A percentile compares a stretch with the other conserved stretches of the same genome.
Conservation (phyloP, 1,140 invertebrate species). For the Lordiphosa collinella region DNA sequence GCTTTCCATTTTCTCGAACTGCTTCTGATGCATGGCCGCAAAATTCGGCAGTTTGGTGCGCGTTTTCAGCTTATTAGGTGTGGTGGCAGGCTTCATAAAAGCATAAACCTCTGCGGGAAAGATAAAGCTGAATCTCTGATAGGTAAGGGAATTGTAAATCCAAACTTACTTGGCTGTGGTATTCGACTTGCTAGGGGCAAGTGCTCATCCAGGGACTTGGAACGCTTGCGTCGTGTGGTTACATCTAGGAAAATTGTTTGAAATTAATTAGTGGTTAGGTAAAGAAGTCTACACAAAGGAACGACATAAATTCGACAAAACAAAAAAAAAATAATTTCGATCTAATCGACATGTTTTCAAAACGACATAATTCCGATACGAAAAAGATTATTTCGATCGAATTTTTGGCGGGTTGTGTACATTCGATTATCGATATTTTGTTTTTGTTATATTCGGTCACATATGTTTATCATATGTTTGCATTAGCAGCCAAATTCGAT, state of each 20-base stretch:
- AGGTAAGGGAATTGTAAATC: no score
- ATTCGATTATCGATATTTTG: no score
- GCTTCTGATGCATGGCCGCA: constrained; percentile 83
- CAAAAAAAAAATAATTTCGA: no score
- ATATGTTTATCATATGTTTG: no score
- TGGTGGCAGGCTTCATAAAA: not conserved
- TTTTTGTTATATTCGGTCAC: no score
- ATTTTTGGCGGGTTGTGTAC: no score
- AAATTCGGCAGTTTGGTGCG: constrained; percentile 84
- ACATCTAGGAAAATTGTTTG: constrained; percentile 34
- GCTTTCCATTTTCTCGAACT: constrained; percentile 84
- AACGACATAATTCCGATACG: no score
- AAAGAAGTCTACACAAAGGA: no score
- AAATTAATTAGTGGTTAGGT: not conserved
- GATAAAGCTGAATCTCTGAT: not conserved
- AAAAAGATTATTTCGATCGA: no score
- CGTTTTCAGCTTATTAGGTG: constrained; percentile 33
- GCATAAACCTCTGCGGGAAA: constrained; percentile 10
- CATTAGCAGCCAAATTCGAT: no score
- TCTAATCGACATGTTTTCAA: no score
- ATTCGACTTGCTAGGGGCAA: constrained; percentile 14
- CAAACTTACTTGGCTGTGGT: constrained; percentile 49
- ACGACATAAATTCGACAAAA: no score
- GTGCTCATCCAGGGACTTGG: constrained; percentile 49
- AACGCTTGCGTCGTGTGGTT: constrained; percentile 57